Conservation (phyloP, 2,113 vertebrate genomes). For the Chaetops frenatus region DNA sequence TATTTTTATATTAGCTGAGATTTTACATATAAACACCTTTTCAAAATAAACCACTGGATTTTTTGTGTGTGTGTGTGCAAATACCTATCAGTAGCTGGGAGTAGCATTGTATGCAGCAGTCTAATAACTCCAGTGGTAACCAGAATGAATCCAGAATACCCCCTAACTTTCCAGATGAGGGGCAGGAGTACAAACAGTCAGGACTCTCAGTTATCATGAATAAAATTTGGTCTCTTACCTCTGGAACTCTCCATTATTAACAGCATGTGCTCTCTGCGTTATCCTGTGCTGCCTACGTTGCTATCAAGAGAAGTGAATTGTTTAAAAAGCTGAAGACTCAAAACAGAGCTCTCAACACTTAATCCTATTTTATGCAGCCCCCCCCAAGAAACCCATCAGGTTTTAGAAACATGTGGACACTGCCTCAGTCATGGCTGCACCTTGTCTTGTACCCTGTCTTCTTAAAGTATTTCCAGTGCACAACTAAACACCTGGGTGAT, state of each 20-base stretch:
- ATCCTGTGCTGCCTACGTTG: slow-evolving; percentile 73
- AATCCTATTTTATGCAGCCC: not conserved
- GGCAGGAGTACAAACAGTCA: not conserved
- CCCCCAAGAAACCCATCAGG: not conserved
- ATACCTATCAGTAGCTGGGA: not conserved
- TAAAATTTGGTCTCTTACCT: slow-evolving; percentile 66
- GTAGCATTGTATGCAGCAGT: not conserved
- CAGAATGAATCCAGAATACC: not conserved
- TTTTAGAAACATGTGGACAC: not conserved
- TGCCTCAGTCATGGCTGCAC: not conserved
- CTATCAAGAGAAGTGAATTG: slow-evolving; percentile 27
- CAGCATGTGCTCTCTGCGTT: slow-evolving; percentile 63
- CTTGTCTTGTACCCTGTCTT: not conserved
- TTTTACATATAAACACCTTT: not conserved
- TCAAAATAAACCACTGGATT: not conserved
- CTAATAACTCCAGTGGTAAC: not conserved
- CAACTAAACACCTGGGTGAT: not conserved
- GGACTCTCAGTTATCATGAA: rapidly evolving
- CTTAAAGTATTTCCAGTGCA: not conserved
- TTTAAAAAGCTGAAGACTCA: not conserved
- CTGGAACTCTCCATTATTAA: slow-evolving; percentile 70
- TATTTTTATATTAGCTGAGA: not conserved
- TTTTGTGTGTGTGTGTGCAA: no score
- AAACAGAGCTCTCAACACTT: not conserved
- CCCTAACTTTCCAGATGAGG: not conserved